Evolutionary conservation across 2,888 invertebrate species (phyloP).

Genomic region (Nemotelus pantherinus): DNA sequence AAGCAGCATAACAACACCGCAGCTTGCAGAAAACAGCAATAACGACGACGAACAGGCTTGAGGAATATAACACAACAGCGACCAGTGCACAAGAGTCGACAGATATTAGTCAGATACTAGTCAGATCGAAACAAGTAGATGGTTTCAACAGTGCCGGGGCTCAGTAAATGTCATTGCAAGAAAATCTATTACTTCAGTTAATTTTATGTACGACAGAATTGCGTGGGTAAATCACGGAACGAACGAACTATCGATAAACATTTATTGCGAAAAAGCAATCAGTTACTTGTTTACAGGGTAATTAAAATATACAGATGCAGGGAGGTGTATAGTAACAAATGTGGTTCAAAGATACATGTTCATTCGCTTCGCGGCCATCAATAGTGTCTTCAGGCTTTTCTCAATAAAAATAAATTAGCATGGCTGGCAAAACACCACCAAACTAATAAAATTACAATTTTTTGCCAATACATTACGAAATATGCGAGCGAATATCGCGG

Average conservation of each 20-base stretch:
- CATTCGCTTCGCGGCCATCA: background rate
- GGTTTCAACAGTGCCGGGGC: slow-evolving; percentile 11
- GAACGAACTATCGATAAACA: slow-evolving; percentile 35
- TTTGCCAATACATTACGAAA: too few species aligned
- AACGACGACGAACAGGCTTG: slow-evolving; percentile 1
- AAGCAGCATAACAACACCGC: background rate
- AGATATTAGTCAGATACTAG: slow-evolving; percentile 17
- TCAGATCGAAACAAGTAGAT: slow-evolving; percentile 2
- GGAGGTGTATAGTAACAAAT: background rate
- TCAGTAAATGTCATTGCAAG: slow-evolving; percentile 29
- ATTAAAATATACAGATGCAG: slow-evolving; percentile 24
- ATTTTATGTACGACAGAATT: slow-evolving; percentile 37
- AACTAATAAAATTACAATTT: too few species aligned
- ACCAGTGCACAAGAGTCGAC: background rate
- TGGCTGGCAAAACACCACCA: too few species aligned
- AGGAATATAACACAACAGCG: background rate
- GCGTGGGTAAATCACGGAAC: slow-evolving; percentile 37
- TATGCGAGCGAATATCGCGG: too few species aligned
- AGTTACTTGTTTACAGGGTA: slow-evolving; percentile 41
- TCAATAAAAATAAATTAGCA: too few species aligned
- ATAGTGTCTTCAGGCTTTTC: too few species aligned
- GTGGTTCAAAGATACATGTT: slow-evolving; percentile 10
- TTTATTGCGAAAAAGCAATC: slow-evolving; percentile 41
- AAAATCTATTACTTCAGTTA: slow-evolving; percentile 30
- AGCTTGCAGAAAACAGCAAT: background rate